These are phyloP conservation scores for Trichogramma pretiosum DNA, from an alignment of 1,140 invertebrate species.

Conservation along the genomic window DNA sequence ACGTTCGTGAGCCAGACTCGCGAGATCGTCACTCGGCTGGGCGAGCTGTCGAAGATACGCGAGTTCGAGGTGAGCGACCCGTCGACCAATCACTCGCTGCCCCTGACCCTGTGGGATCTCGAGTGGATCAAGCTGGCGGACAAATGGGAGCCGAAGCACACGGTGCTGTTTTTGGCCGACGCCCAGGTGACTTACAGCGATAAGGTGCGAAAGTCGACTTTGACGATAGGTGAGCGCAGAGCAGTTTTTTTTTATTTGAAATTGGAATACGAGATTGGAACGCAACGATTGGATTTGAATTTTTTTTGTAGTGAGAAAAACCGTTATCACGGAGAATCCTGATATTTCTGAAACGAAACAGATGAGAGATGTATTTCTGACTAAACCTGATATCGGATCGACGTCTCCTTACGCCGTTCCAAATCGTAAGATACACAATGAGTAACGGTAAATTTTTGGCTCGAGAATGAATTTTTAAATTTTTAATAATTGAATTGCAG, in stretches of 20 bases:
- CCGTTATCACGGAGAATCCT: conserved; percentile 44
- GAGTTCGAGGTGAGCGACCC: conserved; percentile 33
- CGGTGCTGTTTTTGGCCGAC: conserved; percentile 41
- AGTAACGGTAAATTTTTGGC: neutral
- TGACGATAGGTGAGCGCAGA: conserved; percentile 29
- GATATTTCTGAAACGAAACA: conserved; percentile 30
- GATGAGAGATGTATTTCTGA: conserved; percentile 28
- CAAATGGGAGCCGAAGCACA: conserved; percentile 33
- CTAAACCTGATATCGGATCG: conserved; percentile 23
- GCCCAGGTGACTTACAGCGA: conserved; percentile 35
- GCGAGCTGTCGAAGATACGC: conserved; percentile 31
- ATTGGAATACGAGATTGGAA: no score
- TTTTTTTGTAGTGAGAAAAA: conserved; percentile 31
- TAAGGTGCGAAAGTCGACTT: conserved; percentile 30
- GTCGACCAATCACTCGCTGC: conserved; percentile 24
- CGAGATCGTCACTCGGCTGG: conserved; percentile 35
- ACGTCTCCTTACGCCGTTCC: conserved; percentile 34
- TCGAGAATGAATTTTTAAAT: conserved; percentile 4
- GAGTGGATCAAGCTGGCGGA: conserved; percentile 37
- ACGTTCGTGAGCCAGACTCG: conserved; percentile 39
- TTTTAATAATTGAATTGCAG: conserved; percentile 23
- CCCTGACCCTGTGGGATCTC: conserved; percentile 34
- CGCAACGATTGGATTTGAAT: conserved; percentile 11
- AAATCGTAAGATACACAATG: conserved; percentile 30
- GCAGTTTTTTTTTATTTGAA: conserved; percentile 1